A percentile compares a stretch with the other conserved stretches of the same genome.
Conservation (phyloP, 1,140 invertebrate species). For the Drosophila ambigua region DNA sequence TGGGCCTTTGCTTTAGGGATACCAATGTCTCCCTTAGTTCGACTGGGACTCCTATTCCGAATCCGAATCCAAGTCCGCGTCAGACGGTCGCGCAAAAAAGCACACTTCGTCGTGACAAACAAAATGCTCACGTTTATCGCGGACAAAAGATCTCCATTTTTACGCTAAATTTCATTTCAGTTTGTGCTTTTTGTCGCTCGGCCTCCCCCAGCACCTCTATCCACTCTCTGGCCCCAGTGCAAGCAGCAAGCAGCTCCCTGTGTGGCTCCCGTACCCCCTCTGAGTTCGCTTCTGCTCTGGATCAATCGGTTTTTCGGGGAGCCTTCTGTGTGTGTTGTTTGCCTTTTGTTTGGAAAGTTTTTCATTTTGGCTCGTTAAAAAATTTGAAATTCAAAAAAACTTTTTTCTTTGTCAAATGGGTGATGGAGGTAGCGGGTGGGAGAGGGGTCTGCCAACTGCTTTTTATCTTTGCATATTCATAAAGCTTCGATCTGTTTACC, state of each 20-base stretch:
- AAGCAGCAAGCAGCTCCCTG: too few species aligned
- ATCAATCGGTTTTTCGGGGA: constrained; percentile 50
- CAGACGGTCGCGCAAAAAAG: constrained; percentile 74
- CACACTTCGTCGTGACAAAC: constrained; percentile 81
- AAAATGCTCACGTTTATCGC: constrained; percentile 81
- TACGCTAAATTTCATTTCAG: constrained; percentile 81
- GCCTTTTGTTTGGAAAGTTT: constrained; percentile 79
- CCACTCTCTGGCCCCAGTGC: too few species aligned
- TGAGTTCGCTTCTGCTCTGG: constrained; percentile 61
- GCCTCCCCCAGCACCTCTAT: constrained; percentile 1
- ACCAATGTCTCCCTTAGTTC: neutral
- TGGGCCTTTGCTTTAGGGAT: too few species aligned
- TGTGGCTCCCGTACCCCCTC: neutral
- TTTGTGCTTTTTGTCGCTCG: constrained; percentile 47
- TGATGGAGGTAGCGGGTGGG: constrained; percentile 6
- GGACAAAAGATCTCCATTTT: constrained; percentile 79
- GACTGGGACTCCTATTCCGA: neutral
- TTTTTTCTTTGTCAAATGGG: constrained; percentile 39
- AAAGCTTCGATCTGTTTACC: constrained; percentile 76
- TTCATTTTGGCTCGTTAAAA: constrained; percentile 79
- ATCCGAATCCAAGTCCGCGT: constrained; percentile 24
- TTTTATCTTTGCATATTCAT: constrained; percentile 79
- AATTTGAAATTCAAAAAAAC: constrained; percentile 65
- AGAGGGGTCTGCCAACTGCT: constrained; percentile 20
- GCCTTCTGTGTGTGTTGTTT: constrained; percentile 22